Conservation (phyloP, 2,888 invertebrate genomes). For the Megamerina dolium region DNA sequence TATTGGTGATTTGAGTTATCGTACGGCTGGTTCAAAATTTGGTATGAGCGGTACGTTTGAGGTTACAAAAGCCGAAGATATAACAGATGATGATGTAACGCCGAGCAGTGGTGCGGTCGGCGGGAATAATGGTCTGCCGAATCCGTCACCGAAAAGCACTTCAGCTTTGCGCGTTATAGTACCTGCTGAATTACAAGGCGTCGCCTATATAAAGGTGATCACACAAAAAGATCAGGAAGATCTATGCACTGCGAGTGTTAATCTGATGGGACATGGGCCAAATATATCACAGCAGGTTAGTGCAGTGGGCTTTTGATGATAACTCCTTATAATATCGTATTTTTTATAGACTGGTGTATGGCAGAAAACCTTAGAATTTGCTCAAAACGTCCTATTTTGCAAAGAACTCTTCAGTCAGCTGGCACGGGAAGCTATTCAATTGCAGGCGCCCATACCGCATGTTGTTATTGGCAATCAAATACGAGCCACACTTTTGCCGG, state of each 20-base stretch:
- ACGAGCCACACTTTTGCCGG: constrained; percentile 89
- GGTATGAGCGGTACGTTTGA: constrained; percentile 92
- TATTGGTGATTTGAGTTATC: constrained; percentile 91
- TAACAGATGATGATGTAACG: constrained; percentile 48
- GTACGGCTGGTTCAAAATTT: constrained; percentile 92
- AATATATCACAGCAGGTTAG: constrained; percentile 57
- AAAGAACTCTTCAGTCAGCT: constrained; percentile 92
- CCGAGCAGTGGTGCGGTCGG: constrained; percentile 42
- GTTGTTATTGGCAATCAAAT: constrained; percentile 97
- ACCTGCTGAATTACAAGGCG: constrained; percentile 90
- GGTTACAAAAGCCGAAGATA: constrained; percentile 81
- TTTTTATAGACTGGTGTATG: constrained; percentile 57
- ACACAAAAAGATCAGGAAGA: constrained; percentile 94
- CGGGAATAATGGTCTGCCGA: constrained; percentile 54
- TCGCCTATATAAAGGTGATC: constrained; percentile 91
- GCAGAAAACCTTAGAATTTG: constrained; percentile 95
- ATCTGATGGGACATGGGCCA: constrained; percentile 69
- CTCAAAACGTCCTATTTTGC: constrained; percentile 94
- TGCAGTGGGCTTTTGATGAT: neutral
- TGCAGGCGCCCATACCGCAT: constrained; percentile 89
- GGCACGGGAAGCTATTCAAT: constrained; percentile 89
- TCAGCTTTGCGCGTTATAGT: constrained; percentile 87
- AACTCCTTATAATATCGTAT: neutral
- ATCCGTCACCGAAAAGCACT: constrained; percentile 55
- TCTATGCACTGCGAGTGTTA: constrained; percentile 76